Evolutionary conservation across 1,140 invertebrate species (phyloP), one percentile per base, ranked within the genome.

Genomic region (Euwallacea similis): DNA sequence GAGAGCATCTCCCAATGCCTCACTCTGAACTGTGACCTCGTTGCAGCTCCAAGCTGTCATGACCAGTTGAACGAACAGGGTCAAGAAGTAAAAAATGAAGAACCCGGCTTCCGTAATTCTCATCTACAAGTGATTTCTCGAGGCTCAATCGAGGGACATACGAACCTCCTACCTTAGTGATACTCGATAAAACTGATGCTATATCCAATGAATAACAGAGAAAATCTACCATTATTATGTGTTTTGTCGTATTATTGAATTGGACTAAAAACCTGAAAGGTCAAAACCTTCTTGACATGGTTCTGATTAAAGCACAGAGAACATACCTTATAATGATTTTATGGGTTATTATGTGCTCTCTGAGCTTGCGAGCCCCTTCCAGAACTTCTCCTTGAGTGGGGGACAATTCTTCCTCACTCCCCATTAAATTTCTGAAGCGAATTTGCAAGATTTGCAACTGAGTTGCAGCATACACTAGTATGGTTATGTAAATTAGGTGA

Each of bases 141-240:
- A 33, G 21, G 21, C 21, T 2, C 21, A 4, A 33, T 33, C 4
- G 21, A 33, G 21, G 21, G 4, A 33, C 21, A 33, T 33, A 33
- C 6, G 21, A 33, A 21, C 3, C n/a, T 43, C 15, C 16, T 46
- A 68, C 55, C 54, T 60, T 50, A 0, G 33, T 15, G 15, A 68
- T 7, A 21, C 10, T 21, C 10, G 46, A 21, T 9, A 33, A 10
- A 13, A 43, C 66, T 42, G 54, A 50, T 11, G 67, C 67, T 16
- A 69, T 11, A 55, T 69, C 50, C 41, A 69, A 42, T 7, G 67
- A 69, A 42, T n/a, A 62, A 9, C 61, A 44, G 41, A 69, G 7
- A 13, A 62, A 69, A 15, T 69, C 67, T 42, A 69, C 6, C 59
- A 69, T 53, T 55, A 53, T 69, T 4, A 62, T 54, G 13, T 50